Base-by-base conservation (phyloP, 2,888 invertebrate species). In the Coronaproctus castanopsis region DNA sequence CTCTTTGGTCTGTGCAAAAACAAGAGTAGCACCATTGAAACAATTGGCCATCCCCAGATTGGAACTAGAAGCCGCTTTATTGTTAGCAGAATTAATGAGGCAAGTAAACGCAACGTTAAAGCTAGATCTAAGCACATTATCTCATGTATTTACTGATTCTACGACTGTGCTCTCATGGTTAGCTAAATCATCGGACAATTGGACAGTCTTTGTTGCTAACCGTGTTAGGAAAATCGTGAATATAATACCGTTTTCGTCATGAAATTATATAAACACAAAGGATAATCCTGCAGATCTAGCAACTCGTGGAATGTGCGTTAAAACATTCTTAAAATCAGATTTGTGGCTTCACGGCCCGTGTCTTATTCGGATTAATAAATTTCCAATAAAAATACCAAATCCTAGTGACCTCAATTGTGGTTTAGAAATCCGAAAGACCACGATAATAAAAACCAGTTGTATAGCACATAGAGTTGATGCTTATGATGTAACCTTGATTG, bases 241-340 rank as follows among this genome's bases (percentile, higher is more conserved):
- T 1, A 2, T 49, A 36, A 14, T 10, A n/a, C 5, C 5, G 20
- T 3, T n/a, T 3, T 19, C 19, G n/a, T 53, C 19, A 50, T 52
- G 52, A 23, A 19, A 23, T 22, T 54, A 58, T 21, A 55, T 59
- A 1, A 10, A 3, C 3, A 48, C 59, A 14, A 50, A 20, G 8
- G 22, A 55, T 10, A 59, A 59, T 23, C 59, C 59, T 21, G 59
- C 59, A 1, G 59, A 59, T 51, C 24, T 54, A 19, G 50, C 55
- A 3, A 51, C 57, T 3, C 50, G 57, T n/a, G 51, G 57, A n/a
- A 2, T 57, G 18, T n/a, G 20, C 10, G 48, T 20, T 20, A 18
- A 3, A 2, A 8, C 22, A 8, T n/a, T 57, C 2, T 8, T 57
- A 14, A 18, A 51, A 22, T 22, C 50, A 5, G 3, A 2, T 1